Evolutionary conservation across 2,113 vertebrate species (phyloP).

Genomic region (Pampusana beccarii): DNA sequence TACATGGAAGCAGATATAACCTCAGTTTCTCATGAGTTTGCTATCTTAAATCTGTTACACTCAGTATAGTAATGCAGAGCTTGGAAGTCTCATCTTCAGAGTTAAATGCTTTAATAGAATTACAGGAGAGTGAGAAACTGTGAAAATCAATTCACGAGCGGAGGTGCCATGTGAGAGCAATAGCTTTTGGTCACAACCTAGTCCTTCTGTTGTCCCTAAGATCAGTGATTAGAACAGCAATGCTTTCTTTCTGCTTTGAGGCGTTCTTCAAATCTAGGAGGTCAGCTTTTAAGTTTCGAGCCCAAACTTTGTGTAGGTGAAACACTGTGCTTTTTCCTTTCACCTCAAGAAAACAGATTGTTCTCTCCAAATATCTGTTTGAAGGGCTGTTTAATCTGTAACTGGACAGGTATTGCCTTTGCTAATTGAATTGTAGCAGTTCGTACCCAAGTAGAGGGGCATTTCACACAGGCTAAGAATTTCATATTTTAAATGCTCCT

Average conservation of each 20-base stretch:
- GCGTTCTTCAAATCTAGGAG: not conserved
- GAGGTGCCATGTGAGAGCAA: not conserved
- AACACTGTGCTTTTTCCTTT: not conserved
- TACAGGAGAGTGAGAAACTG: not conserved
- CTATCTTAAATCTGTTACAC: not conserved
- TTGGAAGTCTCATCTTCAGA: not conserved
- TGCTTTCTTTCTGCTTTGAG: not conserved
- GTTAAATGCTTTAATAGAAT: conserved; percentile 6
- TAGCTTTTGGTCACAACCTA: not conserved
- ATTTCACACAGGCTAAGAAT: not conserved
- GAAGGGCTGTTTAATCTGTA: not conserved
- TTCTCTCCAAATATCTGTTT: not conserved
- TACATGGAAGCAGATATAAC: not conserved
- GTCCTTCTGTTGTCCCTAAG: not conserved
- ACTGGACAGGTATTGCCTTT: not conserved
- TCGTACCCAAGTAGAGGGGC: not conserved
- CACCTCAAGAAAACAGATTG: not conserved
- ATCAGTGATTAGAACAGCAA: not conserved
- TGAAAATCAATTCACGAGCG: not conserved
- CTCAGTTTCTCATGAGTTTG: not conserved
- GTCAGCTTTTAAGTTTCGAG: not conserved
- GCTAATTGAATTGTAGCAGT: not conserved
- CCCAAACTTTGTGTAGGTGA: not conserved
- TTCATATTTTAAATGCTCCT: not conserved
- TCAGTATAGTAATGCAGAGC: not conserved